A percentile compares a stretch with the other conserved stretches of the same genome.
phyloP scores from a whole-genome alignment of 1,140 invertebrate species.

The Bombus affinis region DNA sequence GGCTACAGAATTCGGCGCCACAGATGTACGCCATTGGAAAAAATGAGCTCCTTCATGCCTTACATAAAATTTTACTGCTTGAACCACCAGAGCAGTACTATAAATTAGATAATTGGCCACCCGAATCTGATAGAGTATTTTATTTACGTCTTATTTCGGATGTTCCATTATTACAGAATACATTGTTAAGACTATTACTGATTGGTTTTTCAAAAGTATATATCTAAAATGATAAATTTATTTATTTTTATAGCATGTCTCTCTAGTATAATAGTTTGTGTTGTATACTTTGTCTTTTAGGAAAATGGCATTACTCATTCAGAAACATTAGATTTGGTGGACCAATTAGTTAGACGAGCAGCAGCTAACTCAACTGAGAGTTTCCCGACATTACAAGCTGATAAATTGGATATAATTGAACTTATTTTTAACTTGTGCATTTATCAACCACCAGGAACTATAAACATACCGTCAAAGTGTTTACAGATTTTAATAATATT shows the following conservation, averaged over 20 bases:
- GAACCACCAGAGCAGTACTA: conserved; percentile 94
- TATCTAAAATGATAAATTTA: background rate
- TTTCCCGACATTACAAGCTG: conserved; percentile 87
- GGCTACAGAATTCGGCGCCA: conserved; percentile 92
- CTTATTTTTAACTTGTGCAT: conserved; percentile 94
- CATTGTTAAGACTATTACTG: conserved; percentile 90
- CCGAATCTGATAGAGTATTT: conserved; percentile 91
- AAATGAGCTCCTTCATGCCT: conserved; percentile 89
- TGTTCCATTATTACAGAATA: conserved; percentile 93
- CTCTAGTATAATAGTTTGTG: background rate
- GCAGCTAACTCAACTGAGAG: conserved; percentile 88
- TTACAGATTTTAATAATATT: conserved; percentile 46
- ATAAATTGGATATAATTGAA: conserved; percentile 94
- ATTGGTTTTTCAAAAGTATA: conserved; percentile 91
- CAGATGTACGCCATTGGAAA: conserved; percentile 88
- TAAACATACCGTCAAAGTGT: conserved; percentile 90
- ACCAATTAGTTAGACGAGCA: conserved; percentile 92
- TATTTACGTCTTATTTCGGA: conserved; percentile 93
- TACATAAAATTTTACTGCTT: conserved; percentile 94
- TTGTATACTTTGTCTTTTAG: conserved; percentile 73
- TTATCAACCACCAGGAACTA: conserved; percentile 97
- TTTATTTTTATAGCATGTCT: background rate
- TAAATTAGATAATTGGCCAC: conserved; percentile 96
- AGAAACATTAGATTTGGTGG: conserved; percentile 93
- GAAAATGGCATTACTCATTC: conserved; percentile 91